These are phyloP conservation scores for Himalopsyche phryganea DNA, from an alignment of 1,140 invertebrate species.

Conservation along the genomic window DNA sequence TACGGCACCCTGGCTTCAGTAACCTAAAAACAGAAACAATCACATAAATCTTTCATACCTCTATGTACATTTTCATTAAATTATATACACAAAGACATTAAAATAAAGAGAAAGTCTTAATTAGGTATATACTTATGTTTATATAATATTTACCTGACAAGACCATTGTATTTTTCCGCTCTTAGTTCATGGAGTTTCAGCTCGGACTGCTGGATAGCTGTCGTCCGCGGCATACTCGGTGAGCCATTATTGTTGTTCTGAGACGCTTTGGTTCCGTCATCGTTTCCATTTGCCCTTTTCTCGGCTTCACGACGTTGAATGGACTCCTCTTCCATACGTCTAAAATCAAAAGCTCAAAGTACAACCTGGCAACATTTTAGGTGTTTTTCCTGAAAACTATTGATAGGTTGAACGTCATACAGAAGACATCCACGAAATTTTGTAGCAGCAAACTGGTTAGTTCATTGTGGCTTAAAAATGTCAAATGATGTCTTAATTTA, in stretches of 20 bases:
- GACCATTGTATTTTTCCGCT: slow-evolving; percentile 92
- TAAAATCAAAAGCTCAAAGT: slow-evolving; percentile 38
- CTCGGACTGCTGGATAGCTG: slow-evolving; percentile 55
- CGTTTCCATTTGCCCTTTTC: slow-evolving; percentile 41
- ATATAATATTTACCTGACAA: slow-evolving; percentile 62
- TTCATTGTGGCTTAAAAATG: too few species aligned
- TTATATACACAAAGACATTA: too few species aligned
- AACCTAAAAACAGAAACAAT: slow-evolving; percentile 46
- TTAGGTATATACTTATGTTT: neutral
- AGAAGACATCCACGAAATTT: too few species aligned
- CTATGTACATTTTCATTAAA: too few species aligned
- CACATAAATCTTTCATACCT: neutral
- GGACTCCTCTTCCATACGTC: slow-evolving; percentile 75
- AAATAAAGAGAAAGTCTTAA: neutral
- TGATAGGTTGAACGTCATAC: too few species aligned
- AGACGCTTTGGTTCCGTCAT: slow-evolving; percentile 12
- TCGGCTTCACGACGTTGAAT: slow-evolving; percentile 62
- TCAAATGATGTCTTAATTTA: too few species aligned
- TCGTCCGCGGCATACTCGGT: slow-evolving; percentile 26
- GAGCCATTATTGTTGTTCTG: slow-evolving; percentile 48
- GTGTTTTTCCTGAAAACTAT: too few species aligned
- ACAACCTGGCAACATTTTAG: too few species aligned
- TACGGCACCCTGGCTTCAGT: slow-evolving; percentile 92
- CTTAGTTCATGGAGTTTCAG: slow-evolving; percentile 86
- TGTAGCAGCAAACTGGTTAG: too few species aligned